Conservation (phyloP, 2,113 vertebrate species). For the Chiloscyllium plagiosum region DNA sequence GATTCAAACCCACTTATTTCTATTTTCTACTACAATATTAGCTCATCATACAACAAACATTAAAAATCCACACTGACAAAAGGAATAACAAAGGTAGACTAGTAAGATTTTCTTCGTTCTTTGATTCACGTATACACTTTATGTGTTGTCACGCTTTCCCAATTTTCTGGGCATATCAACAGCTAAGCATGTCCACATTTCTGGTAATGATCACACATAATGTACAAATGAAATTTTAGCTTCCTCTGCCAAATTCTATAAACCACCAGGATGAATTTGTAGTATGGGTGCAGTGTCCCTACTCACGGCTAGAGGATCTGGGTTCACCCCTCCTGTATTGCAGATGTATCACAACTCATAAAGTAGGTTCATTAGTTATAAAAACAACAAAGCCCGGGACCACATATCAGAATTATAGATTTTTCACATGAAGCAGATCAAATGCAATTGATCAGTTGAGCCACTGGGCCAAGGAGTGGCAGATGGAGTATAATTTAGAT, state of each 20-base stretch:
- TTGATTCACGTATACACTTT: neutral
- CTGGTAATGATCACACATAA: neutral
- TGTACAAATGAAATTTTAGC: neutral
- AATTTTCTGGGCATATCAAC: neutral
- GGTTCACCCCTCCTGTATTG: no score
- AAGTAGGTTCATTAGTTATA: no score
- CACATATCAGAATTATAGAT: neutral
- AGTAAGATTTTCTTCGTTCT: neutral
- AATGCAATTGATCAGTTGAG: neutral
- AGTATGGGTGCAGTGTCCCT: no score
- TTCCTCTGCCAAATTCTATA: neutral
- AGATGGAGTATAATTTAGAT: no score
- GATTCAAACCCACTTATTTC: neutral
- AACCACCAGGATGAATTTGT: neutral
- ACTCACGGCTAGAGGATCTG: no score
- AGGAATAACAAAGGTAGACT: neutral
- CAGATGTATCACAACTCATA: no score
- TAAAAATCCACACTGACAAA: neutral
- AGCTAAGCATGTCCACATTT: neutral
- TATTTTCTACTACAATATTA: neutral
- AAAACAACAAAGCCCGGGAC: neutral
- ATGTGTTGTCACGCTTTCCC: neutral
- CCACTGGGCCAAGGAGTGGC: no score
- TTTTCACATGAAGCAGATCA: neutral
- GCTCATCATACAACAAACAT: neutral